phyloP scores from a whole-genome alignment of 2,888 invertebrate species.

The Dasysyrphus tricinctus region DNA sequence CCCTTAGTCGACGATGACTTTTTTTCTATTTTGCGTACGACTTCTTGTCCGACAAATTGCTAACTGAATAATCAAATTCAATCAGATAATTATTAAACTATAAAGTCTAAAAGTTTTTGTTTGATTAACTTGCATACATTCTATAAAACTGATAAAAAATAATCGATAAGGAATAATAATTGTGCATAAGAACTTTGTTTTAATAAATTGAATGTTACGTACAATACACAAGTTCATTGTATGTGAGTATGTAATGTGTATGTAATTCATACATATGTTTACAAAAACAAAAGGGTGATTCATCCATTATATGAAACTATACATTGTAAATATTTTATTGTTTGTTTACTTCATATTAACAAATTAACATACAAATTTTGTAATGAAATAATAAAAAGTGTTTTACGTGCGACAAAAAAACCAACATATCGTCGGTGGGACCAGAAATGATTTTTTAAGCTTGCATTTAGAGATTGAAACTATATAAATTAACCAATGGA shows the following conservation, averaged over 20 bases:
- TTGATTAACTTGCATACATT: neutral
- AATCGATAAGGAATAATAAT: conserved; percentile 24
- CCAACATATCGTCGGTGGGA: too few species aligned
- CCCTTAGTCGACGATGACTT: neutral
- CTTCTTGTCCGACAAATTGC: conserved; percentile 16
- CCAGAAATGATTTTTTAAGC: too few species aligned
- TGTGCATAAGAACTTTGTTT: neutral
- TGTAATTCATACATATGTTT: neutral
- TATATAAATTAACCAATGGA: too few species aligned
- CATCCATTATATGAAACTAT: neutral
- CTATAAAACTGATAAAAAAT: conserved; percentile 5
- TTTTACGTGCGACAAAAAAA: too few species aligned
- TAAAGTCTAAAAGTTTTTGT: neutral
- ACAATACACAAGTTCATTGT: too few species aligned
- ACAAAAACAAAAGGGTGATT: neutral
- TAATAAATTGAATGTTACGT: neutral
- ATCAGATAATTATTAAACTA: neutral
- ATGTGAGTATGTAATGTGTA: too few species aligned
- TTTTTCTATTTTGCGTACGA: neutral
- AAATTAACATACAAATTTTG: too few species aligned
- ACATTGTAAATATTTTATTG: neutral
- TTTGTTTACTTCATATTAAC: too few species aligned
- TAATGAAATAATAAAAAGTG: too few species aligned
- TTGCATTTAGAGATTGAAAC: too few species aligned
- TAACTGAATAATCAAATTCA: neutral